Conservation (phyloP, 1,140 invertebrate species). For the Zaprionus africanus region DNA sequence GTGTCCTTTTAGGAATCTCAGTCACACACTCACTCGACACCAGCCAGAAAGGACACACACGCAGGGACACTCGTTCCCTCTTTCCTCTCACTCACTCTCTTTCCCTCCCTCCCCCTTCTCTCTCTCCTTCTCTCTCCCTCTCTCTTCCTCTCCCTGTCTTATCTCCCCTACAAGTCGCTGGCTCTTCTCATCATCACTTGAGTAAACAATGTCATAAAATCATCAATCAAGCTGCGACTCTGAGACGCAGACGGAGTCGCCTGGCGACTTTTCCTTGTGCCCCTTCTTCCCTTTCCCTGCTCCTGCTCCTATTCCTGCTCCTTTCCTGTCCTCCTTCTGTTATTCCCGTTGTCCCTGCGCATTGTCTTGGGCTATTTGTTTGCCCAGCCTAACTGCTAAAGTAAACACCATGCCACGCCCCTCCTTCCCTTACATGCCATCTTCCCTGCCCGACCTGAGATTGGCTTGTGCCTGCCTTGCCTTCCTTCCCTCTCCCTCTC, state of each 20-base stretch:
- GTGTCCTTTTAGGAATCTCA: constrained; percentile 20
- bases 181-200: constrained; percentile 76
- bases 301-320: neutral
- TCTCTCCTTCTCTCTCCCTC: neutral
- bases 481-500: no score
- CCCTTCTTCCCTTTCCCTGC: neutral
- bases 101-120: neutral
- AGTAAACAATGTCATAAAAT: constrained; percentile 83
- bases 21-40: constrained; percentile 18
- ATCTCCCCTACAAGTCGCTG: constrained; percentile 21
- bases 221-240: constrained; percentile 65
- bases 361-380: constrained; percentile 47
- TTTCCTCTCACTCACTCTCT: neutral
- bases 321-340: neutral
- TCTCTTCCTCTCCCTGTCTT: constrained; percentile 4
- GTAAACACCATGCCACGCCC: constrained; percentile 28
- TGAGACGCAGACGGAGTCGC: neutral
- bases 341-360: neutral
- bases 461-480: constrained; percentile 33
- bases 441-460: neutral
- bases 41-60: constrained; percentile 24
- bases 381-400: constrained; percentile 41
- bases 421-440: neutral
- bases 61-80: neutral
- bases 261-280: neutral